Evolutionary conservation across 1,140 invertebrate species (phyloP).

Genomic region (Trichogramma pretiosum): DNA sequence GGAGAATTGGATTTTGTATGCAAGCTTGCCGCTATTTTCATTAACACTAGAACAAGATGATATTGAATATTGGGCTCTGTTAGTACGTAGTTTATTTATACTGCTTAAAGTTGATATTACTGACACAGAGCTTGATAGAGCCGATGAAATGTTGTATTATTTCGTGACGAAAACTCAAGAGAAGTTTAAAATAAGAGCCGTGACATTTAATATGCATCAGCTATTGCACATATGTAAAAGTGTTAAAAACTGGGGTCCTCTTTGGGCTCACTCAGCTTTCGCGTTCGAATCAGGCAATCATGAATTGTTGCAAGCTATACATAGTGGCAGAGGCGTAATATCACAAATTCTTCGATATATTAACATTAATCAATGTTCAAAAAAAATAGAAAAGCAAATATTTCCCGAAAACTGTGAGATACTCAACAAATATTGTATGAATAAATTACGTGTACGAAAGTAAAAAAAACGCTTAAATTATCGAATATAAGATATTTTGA

Average conservation of each 20-base stretch:
- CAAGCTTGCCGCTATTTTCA: background rate
- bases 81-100: no score
- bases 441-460: no score
- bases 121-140: no score
- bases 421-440: no score
- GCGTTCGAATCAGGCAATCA: slow-evolving; percentile 15
- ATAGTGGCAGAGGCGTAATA: slow-evolving; percentile 13
- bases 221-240: slow-evolving; percentile 11
- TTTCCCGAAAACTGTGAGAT: no score
- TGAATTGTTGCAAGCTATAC: slow-evolving; percentile 6
- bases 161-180: no score
- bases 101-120: no score
- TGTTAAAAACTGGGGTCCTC: slow-evolving; percentile 14
- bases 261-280: slow-evolving; percentile 11
- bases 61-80: no score
- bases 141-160: no score
- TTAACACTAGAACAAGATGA: background rate
- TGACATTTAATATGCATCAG: slow-evolving; percentile 15
- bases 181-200: background rate
- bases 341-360: slow-evolving; percentile 11
- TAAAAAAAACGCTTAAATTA: no score
- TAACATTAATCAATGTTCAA: background rate
- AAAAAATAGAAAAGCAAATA: background rate
- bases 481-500: no score
- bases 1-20: no score